Base-by-base conservation (phyloP, 2,113 vertebrate genomes). In the Cephalopholis sonnerati region DNA sequence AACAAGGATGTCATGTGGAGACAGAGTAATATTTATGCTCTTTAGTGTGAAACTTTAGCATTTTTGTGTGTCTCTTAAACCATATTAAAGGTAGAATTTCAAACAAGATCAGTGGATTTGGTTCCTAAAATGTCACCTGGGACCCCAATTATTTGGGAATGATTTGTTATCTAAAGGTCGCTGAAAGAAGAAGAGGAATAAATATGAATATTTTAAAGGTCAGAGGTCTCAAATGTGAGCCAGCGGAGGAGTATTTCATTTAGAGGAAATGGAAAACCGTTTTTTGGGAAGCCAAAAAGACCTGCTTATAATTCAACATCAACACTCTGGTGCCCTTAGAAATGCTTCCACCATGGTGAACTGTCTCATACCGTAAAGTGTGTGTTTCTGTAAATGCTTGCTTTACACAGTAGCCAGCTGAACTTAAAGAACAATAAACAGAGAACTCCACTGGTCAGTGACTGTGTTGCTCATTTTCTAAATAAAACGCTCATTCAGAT, bases 131-230 rank as follows among this genome's bases (percentile, higher is more conserved):
- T 85, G 73, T 85, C 79, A 62, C 68, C 65, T 66, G 59, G 13
- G 58, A 77, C 59, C 16, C 58, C 15, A 68, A 18, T 76, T 65
- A 84, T 88, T 83, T 82, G 51, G 46, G 65, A 87, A 81, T 76
- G 59, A 84, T 74, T 81, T 89, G 81, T 90, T 73, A 39, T 63
- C 10, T 74, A 91, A 90, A 93, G 82, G 91, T 90, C 85, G 71
- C 39, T 46, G 72, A 80, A 51, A 69, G 63, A 78, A 61, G 22
- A 86, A 73, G 41, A 11, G 41, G 25, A 74, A 84, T 77, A 81
- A 77, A 87, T 69, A 83, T 68, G 67, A 81, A 83, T 61, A 69
- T 87, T 86, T 64, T 72, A 92, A 91, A 92, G 91, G 84, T 91
- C 89, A 87, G 69, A 79, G 83, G 80, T 81, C 76, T 86, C 36